These are phyloP conservation scores for Turritopsis dohrnii DNA, from an alignment of 30 jellyfish, hydroid and myxozoan genomes.

Conservation along the genomic window DNA sequence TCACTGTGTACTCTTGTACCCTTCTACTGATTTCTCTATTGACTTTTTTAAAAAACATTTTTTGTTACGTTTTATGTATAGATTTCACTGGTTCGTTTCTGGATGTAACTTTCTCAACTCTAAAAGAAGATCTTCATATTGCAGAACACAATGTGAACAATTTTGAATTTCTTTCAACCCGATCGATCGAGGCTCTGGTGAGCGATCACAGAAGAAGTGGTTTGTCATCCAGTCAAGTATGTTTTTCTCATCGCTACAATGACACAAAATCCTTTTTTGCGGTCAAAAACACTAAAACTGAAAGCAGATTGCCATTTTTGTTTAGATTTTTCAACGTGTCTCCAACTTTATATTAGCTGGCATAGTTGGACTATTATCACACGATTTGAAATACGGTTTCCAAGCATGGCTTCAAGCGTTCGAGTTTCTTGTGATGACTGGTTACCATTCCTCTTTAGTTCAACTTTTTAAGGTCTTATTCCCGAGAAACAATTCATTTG, in stretches of 20 bases:
- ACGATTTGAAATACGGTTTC: constrained; percentile 26
- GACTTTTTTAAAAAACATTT: background rate
- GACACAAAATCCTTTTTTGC: too few species aligned
- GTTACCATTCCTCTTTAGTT: background rate
- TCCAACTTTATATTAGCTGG: constrained; percentile 42
- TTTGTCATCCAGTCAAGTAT: background rate
- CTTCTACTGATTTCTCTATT: background rate
- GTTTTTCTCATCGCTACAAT: background rate
- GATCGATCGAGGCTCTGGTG: background rate
- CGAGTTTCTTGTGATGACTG: constrained; percentile 22
- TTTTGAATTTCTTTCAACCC: background rate
- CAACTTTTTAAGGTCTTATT: background rate
- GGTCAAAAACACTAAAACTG: too few species aligned
- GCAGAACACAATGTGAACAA: background rate
- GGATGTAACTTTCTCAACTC: background rate
- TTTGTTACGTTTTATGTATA: background rate
- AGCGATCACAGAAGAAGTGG: background rate
- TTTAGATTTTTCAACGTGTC: constrained; percentile 39
- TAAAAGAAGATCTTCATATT: background rate
- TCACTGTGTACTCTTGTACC: too few species aligned
- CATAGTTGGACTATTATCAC: constrained; percentile 20
- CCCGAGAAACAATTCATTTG: constrained; percentile 11
- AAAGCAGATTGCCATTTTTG: too few species aligned
- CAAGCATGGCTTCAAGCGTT: constrained; percentile 50
- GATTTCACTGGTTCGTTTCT: background rate